Base-by-base conservation (phyloP, 2,888 invertebrate genomes). In the Lingula anatina region DNA sequence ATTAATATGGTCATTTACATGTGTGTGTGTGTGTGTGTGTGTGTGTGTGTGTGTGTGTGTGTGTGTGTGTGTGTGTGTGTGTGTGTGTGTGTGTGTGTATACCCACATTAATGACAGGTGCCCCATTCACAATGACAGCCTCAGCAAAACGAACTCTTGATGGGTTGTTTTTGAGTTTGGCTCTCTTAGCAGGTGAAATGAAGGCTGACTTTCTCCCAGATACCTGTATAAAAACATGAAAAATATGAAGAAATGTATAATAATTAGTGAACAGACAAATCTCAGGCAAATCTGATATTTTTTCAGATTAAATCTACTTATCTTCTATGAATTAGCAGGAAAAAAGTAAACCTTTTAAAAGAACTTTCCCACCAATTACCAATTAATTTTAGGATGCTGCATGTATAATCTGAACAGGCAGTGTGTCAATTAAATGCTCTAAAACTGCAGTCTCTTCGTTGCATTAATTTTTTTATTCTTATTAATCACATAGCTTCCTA, bases 141-240 rank as follows among this genome's bases (percentile, higher is more conserved):
- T 92, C 91, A 1, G 92, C 91, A 70, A 93, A 93, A 45, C 92
- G 80, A 0, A 93, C 92, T 56, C 90, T 81, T 26, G 88, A 87
- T 0, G 91, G 92, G 66, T 90, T 84, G 35, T 85, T 85, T 57
- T 87, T 83, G 52, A 92, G 79, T 65, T 88, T 82, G 4, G 90
- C 91, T 53, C 90, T 84, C 77, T 92, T 91, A 15, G 89, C 89
- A 1, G 90, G 90, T 1, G 90, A 90, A 40, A 93, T 81, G 35
- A 93, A 78, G 0, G 91, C 90, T 0, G 91, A 91, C 70, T 90
- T 87, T 46, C 65, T 55, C 20, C 58, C 59, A 12, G 68, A 66
- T 69, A 69, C 61, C 47, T 63, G 60, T 21, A 28, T 48, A 44
- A 44, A 15, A 42, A 43, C 20, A 15, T 40, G n/a, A 21, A 44